These are phyloP conservation scores for Poeciliopsis presidionis DNA, from an alignment of 2,797 vertebrate genomes.

Conservation along the genomic window DNA sequence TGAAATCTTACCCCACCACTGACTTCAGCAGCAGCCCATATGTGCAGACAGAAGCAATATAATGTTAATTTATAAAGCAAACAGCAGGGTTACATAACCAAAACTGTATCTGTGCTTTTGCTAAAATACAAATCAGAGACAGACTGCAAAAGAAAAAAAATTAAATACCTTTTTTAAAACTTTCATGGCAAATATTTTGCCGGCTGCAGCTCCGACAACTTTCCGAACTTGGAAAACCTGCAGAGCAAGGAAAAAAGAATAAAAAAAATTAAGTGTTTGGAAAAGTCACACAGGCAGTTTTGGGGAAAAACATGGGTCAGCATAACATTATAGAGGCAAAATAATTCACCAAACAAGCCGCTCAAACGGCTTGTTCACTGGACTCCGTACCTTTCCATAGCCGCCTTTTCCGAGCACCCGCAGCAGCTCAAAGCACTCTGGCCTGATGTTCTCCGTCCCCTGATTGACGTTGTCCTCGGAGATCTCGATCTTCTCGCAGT, in stretches of 20 bases:
- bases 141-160: too few relatives aligned
- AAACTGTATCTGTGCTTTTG: not conserved
- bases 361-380: not conserved
- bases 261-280: not conserved
- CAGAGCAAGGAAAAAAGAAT: slow-evolving; percentile 17
- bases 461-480: slow-evolving; percentile 97
- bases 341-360: not conserved
- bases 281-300: not conserved
- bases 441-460: slow-evolving; percentile 96
- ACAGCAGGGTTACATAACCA: slow-evolving; percentile 14
- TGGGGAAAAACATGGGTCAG: not conserved
- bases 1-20: slow-evolving; percentile 64
- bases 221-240: slow-evolving; percentile 98
- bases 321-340: not conserved
- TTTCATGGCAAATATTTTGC: slow-evolving; percentile 99
- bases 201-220: slow-evolving; percentile 90
- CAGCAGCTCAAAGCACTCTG: slow-evolving; percentile 95
- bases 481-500: slow-evolving; percentile 99
- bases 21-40: slow-evolving; percentile 57
- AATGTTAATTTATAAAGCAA: slow-evolving; percentile 46
- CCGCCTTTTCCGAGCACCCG: slow-evolving; percentile 97
- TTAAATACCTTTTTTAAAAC: slow-evolving; percentile 96
- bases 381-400: slow-evolving; percentile 91
- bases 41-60: slow-evolving; percentile 57
- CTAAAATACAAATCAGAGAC: not conserved